Conservation (phyloP, 2,797 vertebrate genomes). For the Hapalemur alaotrensis region DNA sequence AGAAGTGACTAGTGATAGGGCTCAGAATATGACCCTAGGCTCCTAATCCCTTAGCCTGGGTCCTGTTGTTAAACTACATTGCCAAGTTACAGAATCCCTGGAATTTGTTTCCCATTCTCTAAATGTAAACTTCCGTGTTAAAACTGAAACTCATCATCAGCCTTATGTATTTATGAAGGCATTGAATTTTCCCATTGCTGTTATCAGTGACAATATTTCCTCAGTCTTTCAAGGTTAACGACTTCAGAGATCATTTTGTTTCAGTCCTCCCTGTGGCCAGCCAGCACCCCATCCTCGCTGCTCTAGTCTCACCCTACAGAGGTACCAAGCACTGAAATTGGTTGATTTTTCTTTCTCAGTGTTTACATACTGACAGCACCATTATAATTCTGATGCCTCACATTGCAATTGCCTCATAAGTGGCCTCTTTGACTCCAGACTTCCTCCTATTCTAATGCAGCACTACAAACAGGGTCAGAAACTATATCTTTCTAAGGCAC, state of each 20-base stretch:
- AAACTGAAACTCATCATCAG: conserved; percentile 33
- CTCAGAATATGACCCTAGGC: neutral
- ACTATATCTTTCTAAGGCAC: neutral
- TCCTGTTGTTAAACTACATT: neutral
- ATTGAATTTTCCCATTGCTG: neutral
- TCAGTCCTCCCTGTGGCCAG: neutral
- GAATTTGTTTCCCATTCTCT: neutral
- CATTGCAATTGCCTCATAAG: neutral
- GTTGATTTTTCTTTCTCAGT: conserved; percentile 18
- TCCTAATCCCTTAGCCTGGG: conserved; percentile 1
- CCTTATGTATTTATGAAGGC: neutral
- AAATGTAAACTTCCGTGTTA: conserved; percentile 14
- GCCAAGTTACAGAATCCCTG: neutral
- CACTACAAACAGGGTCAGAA: neutral
- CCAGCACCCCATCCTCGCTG: neutral
- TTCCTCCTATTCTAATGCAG: neutral
- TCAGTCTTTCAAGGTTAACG: conserved; percentile 5
- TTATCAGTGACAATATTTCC: conserved; percentile 8
- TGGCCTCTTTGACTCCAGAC: neutral
- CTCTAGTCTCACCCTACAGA: neutral
- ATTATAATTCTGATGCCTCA: conserved; percentile 28
- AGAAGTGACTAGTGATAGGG: neutral
- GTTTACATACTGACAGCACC: neutral
- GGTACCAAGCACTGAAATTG: neutral
- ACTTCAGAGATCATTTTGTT: conserved; percentile 14